These are phyloP conservation scores for Cherax destructor DNA, from an alignment of 1,140 invertebrate genomes.

Conservation along the genomic window DNA sequence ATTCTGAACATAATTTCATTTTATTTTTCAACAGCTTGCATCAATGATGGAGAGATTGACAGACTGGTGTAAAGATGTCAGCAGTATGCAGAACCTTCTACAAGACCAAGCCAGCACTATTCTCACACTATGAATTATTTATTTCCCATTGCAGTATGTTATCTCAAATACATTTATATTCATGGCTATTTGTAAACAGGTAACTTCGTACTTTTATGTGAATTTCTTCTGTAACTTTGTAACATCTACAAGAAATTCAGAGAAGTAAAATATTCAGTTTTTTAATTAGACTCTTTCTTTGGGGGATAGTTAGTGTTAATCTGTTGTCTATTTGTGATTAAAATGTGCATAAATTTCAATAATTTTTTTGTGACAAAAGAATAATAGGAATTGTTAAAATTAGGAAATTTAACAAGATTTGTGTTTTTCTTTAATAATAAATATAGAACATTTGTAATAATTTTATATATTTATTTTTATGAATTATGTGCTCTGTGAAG, in stretches of 20 bases:
- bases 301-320: not conserved
- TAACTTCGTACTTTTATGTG: not conserved
- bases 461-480: no score
- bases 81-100: slow-evolving; percentile 86
- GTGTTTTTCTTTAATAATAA: no score
- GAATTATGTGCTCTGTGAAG: no score
- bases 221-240: not conserved
- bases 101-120: slow-evolving; percentile 90
- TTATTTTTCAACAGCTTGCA: slow-evolving; percentile 79
- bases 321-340: no score
- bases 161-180: not conserved
- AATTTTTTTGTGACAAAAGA: no score
- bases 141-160: not conserved
- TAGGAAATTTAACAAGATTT: no score
- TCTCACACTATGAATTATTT: slow-evolving; percentile 80
- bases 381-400: no score
- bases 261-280: not conserved
- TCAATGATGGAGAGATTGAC: slow-evolving; percentile 87
- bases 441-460: no score
- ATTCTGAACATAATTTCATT: not conserved
- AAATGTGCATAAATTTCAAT: no score
- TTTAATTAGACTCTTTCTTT: not conserved
- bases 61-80: slow-evolving; percentile 88
- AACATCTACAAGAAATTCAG: not conserved
- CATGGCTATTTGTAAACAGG: not conserved